These are phyloP conservation scores for Galeopsomyia nigrocyanea DNA, from an alignment of 2,888 invertebrate genomes.

Conservation along the genomic window DNA sequence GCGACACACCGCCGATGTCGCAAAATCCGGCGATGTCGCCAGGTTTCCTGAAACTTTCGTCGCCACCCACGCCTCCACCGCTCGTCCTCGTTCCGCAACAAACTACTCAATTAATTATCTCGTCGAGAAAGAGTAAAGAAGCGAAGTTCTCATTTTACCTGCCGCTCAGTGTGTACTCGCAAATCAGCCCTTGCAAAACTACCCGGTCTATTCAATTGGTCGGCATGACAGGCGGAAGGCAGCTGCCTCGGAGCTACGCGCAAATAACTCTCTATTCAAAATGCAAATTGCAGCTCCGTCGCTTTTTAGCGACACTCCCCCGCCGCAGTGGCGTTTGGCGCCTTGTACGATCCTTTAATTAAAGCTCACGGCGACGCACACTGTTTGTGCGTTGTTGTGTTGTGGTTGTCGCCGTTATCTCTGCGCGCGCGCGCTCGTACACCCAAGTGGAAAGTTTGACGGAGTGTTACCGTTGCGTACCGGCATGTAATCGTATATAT, in stretches of 20 bases:
- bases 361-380: slow-evolving; percentile 15
- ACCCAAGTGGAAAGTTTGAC: slow-evolving; percentile 12
- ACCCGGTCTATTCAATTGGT: slow-evolving; percentile 1
- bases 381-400: slow-evolving; percentile 1
- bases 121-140: too few species aligned
- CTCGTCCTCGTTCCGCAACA: too few species aligned
- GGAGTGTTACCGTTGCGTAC: not conserved
- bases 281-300: slow-evolving; percentile 21
- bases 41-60: too few species aligned
- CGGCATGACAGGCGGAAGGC: slow-evolving; percentile 21
- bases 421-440: not conserved
- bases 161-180: too few species aligned
- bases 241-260: slow-evolving; percentile 5
- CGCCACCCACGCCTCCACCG: too few species aligned
- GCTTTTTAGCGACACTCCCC: slow-evolving; percentile 29
- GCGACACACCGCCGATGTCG: too few species aligned
- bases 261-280: slow-evolving; percentile 8
- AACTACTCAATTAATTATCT: too few species aligned
- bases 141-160: too few species aligned
- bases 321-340: slow-evolving; percentile 17
- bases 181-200: too few species aligned
- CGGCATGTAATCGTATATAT: too few species aligned
- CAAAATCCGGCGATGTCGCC: too few species aligned
- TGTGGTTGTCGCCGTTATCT: not conserved
- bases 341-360: slow-evolving; percentile 36